A percentile compares a stretch with the other conserved stretches of the same genome.
These are phyloP conservation scores for Caenorhabditis parvicauda DNA, from an alignment of 2,888 invertebrate species.

Conservation along the genomic window DNA sequence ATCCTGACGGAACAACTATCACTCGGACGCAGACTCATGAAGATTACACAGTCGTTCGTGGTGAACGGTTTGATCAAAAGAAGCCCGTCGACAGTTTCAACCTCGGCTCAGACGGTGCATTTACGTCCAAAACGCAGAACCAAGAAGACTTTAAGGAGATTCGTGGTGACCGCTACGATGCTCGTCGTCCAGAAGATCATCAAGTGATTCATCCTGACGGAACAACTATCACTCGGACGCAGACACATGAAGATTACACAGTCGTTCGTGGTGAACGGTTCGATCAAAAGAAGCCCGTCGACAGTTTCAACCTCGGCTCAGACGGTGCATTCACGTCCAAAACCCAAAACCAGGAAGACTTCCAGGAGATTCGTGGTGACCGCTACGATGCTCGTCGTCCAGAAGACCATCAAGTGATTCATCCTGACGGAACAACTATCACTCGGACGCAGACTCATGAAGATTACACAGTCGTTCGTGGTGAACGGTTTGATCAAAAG, in stretches of 20 bases:
- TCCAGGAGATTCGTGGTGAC: neutral
- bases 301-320: neutral
- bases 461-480: slow-evolving; percentile 1
- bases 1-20: neutral
- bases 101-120: neutral
- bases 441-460: slow-evolving; percentile 2
- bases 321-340: slow-evolving; percentile 1
- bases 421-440: neutral
- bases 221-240: neutral
- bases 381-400: neutral
- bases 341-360: slow-evolving; percentile 3
- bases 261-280: slow-evolving; percentile 1
- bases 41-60: slow-evolving; percentile 1
- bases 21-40: slow-evolving; percentile 2
- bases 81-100: neutral
- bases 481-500: neutral
- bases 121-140: neutral
- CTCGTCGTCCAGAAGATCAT: neutral
- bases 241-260: slow-evolving; percentile 2
- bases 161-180: neutral
- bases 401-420: neutral
- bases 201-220: neutral
- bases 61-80: neutral
- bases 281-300: neutral
- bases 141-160: slow-evolving; percentile 1